phyloP scores from a whole-genome alignment of 2,797 vertebrate genomes.

The Enteromius thamalakanensis region DNA sequence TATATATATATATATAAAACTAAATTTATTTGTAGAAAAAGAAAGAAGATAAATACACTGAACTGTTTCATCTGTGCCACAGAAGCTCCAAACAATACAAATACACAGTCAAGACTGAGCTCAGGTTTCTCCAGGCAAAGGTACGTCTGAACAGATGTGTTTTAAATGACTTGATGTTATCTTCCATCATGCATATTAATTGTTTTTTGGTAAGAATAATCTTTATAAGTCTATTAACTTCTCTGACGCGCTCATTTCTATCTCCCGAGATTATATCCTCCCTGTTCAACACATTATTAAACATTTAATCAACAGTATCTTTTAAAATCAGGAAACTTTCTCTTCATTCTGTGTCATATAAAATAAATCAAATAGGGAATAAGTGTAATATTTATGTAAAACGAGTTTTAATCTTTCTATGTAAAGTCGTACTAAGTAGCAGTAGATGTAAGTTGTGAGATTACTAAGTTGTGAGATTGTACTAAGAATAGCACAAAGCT shows the following conservation, averaged over 20 bases:
- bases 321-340: not conserved
- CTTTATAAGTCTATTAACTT: not conserved
- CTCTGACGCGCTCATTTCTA: not conserved
- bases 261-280: not conserved
- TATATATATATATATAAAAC: not conserved
- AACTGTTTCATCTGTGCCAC: conserved; percentile 38
- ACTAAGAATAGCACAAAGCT: not conserved
- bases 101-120: conserved; percentile 13
- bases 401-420: not conserved
- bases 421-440: not conserved
- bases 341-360: not conserved
- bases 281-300: not conserved
- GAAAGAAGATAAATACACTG: conserved; percentile 37
- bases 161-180: not conserved
- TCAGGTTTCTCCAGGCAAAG: not conserved
- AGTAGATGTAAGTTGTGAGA: not conserved
- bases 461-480: not conserved
- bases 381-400: not conserved
- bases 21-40: conserved; percentile 41
- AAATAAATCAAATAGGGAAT: not conserved
- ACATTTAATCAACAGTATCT: not conserved
- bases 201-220: not conserved
- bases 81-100: conserved; percentile 17
- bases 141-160: not conserved
- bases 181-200: not conserved